phyloP scores from a whole-genome alignment of 2,888 invertebrate species.

The Clepsis dumicolana region DNA sequence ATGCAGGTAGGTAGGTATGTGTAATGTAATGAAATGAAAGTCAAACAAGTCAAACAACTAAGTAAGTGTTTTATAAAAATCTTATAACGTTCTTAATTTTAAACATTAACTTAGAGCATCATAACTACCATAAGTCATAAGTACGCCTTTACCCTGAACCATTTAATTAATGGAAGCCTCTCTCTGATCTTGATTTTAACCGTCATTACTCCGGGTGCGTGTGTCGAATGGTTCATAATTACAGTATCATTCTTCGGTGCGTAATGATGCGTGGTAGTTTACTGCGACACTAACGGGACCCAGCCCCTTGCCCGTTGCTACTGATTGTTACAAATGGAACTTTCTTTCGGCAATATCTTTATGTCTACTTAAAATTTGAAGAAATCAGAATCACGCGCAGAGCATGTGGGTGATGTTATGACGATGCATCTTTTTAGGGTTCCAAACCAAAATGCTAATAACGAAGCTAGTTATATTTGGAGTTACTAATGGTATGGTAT shows the following conservation, averaged over 20 bases:
- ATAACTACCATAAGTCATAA: no score
- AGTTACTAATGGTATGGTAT: no score
- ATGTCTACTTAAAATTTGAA: slow-evolving; percentile 56
- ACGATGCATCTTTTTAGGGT: slow-evolving; percentile 59
- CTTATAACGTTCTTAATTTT: no score
- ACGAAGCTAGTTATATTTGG: no score
- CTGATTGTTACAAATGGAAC: slow-evolving; percentile 81
- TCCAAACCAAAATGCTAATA: no score
- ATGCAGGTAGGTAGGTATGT: background rate
- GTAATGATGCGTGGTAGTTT: slow-evolving; percentile 69
- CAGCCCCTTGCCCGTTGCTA: slow-evolving; percentile 59
- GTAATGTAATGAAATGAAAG: background rate
- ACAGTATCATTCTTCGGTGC: slow-evolving; percentile 79
- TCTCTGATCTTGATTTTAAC: slow-evolving; percentile 67
- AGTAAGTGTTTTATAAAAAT: background rate
- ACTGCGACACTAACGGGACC: slow-evolving; percentile 58
- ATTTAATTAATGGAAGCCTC: slow-evolving; percentile 53
- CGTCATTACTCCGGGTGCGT: slow-evolving; percentile 71
- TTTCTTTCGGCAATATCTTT: slow-evolving; percentile 71
- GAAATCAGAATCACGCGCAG: slow-evolving; percentile 48
- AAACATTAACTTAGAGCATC: no score
- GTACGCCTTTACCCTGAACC: slow-evolving; percentile 1
- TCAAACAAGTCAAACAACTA: background rate
- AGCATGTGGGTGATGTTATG: slow-evolving; percentile 70
- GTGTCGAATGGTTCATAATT: slow-evolving; percentile 82